Evolutionary conservation across 2,888 invertebrate species (phyloP).

Genomic region (Xestobium rufovillosum): DNA sequence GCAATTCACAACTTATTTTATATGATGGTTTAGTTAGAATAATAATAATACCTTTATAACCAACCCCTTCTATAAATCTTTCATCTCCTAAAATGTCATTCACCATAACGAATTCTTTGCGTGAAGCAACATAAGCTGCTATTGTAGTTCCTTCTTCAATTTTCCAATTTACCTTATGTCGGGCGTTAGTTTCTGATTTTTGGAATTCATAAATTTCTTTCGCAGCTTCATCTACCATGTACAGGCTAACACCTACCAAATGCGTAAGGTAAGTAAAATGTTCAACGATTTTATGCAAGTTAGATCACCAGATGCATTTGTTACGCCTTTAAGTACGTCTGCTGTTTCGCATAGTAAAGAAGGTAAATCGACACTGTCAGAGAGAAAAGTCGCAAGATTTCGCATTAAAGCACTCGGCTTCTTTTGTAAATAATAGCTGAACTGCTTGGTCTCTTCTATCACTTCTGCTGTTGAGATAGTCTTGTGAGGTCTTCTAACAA

Average conservation of each 20-base stretch:
- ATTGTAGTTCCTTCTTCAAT: slow-evolving; percentile 49
- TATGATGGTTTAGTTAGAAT: background rate
- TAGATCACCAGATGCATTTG: slow-evolving; percentile 48
- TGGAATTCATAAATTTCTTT: slow-evolving; percentile 52
- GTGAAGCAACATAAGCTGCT: slow-evolving; percentile 51
- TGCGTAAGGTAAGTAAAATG: slow-evolving; percentile 2
- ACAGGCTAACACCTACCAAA: slow-evolving; percentile 47
- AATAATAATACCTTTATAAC: slow-evolving; percentile 32
- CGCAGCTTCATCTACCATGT: slow-evolving; percentile 47
- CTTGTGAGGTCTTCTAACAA: slow-evolving; percentile 34
- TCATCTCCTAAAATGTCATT: slow-evolving; percentile 50
- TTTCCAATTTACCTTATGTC: slow-evolving; percentile 52
- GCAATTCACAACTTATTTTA: too few species aligned
- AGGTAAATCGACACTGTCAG: slow-evolving; percentile 51
- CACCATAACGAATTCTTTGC: slow-evolving; percentile 49
- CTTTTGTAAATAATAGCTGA: slow-evolving; percentile 37
- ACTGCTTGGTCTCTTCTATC: slow-evolving; percentile 29
- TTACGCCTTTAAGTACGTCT: slow-evolving; percentile 49
- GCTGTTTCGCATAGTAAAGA: slow-evolving; percentile 51
- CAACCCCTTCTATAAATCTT: slow-evolving; percentile 52
- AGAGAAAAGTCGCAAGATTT: slow-evolving; percentile 43
- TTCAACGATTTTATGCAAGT: background rate
- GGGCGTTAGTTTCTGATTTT: slow-evolving; percentile 43
- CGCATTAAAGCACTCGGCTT: slow-evolving; percentile 38
- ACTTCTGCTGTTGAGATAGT: slow-evolving; percentile 25